Evolutionary conservation across 2,888 invertebrate genomes (phyloP), one percentile per base, ranked within the genome.

Genomic region (Scaeva pyrastri): DNA sequence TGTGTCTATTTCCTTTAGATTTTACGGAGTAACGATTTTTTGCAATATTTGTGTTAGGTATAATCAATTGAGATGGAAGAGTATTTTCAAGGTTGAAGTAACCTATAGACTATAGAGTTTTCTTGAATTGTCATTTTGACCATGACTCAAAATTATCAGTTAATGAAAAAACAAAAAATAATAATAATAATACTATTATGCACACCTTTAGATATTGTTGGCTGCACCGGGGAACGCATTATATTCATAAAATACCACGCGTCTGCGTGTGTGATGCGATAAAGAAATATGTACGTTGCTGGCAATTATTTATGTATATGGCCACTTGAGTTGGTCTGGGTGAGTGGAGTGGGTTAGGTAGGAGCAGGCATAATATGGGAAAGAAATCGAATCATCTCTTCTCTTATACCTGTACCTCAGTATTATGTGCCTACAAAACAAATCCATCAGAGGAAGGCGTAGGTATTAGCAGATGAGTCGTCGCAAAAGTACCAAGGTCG

Each of bases 401-500:
- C 1, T 52, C 50, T 52, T 52, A 39, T 10, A 52, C 14, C 21
- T 12, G 21, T 12, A 21, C 48, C 21, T 12, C 6, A 50, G 5
- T 50, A 50, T 39, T 7, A 39, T 23, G 21, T 12, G 12, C 14
- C 50, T 50, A 52, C 50, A 23, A 21, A 23, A 21, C 23, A 52
- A 23, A 52, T 2, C 21, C 12, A 48, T 10, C 50, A 23, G 50
- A 52, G 50, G 50, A 50, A 50, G 50, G 50, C 19, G 48, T 48
- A 48, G 48, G 21, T 52, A 52, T 52, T 23, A 52, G 62, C 50
- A 52, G 50, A 52, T 23, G 50, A 52, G 50, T 52, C 50, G 50
- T 23, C 21, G 50, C 50, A 50, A 19, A 50, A 21, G 50, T 21
- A 52, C 23, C 21, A 52, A 52, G 50, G 50, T 52, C 50, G 50